These are phyloP conservation scores for Strix aluco DNA, from an alignment of 2,113 vertebrate species.

Conservation along the genomic window DNA sequence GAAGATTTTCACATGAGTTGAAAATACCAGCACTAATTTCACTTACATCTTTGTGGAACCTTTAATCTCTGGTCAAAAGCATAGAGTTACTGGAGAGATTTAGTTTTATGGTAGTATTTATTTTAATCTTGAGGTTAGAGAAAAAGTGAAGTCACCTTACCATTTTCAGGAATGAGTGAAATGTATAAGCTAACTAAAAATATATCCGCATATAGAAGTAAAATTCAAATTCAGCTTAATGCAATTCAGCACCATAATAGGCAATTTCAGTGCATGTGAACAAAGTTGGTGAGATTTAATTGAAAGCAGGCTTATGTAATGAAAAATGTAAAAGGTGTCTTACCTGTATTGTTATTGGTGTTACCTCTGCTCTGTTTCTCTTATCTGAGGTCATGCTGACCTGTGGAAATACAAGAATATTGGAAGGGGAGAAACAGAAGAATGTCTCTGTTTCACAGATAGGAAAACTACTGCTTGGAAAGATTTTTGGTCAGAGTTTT, in stretches of 20 bases:
- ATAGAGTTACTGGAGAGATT: not conserved
- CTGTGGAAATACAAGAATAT: not conserved
- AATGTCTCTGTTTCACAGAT: not conserved
- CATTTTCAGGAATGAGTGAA: not conserved
- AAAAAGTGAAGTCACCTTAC: not conserved
- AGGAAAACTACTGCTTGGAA: not conserved
- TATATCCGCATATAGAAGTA: slow-evolving; percentile 7
- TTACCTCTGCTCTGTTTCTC: not conserved
- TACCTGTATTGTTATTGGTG: not conserved
- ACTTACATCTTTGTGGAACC: not conserved
- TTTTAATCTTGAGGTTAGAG: not conserved
- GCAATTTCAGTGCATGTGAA: slow-evolving; percentile 16
- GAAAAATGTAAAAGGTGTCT: not conserved
- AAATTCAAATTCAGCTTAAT: slow-evolving; percentile 49
- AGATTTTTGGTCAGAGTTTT: not conserved
- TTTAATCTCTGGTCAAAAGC: not conserved
- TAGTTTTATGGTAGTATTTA: not conserved
- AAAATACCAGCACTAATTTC: not conserved
- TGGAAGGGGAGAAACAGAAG: not conserved
- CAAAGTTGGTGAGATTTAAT: not conserved
- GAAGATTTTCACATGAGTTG: not conserved
- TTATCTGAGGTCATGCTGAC: not conserved
- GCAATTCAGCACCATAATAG: slow-evolving; percentile 32
- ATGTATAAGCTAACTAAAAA: slow-evolving; percentile 37
- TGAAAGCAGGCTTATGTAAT: slow-evolving; percentile 25